Percentiles rank a stretch among this genome's conserved stretches.
Conservation (phyloP, 2,113 vertebrate species). For the Choloepus hoffmanni region DNA sequence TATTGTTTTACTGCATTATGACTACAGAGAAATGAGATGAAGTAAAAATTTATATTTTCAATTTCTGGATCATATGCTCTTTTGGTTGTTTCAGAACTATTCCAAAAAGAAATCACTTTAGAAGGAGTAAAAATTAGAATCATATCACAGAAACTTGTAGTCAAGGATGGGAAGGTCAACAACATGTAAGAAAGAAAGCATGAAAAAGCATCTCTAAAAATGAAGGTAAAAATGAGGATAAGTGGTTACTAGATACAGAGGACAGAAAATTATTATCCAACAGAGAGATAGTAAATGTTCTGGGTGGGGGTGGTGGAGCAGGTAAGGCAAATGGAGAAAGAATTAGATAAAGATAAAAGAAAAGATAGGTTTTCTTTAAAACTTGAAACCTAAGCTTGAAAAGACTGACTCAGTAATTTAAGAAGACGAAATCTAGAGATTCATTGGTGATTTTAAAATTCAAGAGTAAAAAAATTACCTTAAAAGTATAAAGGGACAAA, state of each 20-base stretch:
- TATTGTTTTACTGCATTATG: background rate
- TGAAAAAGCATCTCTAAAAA: background rate
- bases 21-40: background rate
- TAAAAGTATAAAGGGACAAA: background rate
- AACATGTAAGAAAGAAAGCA: background rate
- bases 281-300: background rate
- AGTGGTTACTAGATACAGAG: background rate
- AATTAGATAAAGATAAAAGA: background rate
- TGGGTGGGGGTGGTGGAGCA: background rate
- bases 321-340: background rate
- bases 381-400: background rate
- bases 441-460: background rate
- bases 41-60: background rate
- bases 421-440: background rate
- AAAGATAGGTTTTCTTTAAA: constrained; percentile 5
- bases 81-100: background rate
- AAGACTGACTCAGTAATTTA: constrained; percentile 16
- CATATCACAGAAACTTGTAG: background rate
- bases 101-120: background rate
- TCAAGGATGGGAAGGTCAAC: background rate
- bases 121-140: background rate
- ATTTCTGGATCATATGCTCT: background rate
- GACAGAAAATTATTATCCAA: background rate
- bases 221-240: background rate
- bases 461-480: background rate